These are phyloP conservation scores for Elachura formosa DNA, from an alignment of 2,113 vertebrate genomes.

Conservation along the genomic window DNA sequence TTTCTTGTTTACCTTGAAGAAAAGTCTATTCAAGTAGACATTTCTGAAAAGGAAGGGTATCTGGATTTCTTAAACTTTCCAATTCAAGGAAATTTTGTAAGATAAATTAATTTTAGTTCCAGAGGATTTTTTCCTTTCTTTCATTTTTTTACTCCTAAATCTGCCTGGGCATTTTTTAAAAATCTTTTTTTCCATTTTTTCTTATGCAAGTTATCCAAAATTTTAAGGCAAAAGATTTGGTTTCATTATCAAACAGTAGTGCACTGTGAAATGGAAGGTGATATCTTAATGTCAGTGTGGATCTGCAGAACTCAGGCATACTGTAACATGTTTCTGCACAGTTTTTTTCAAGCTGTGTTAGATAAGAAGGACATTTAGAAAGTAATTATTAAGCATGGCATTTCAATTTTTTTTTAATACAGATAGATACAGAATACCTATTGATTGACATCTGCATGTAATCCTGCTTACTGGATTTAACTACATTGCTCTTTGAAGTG, in stretches of 20 bases:
- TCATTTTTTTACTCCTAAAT: not conserved
- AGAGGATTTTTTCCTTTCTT: not conserved
- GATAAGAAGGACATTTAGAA: not conserved
- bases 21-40: not conserved
- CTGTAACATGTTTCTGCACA: not conserved
- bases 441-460: slow-evolving; percentile 38
- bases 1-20: not conserved
- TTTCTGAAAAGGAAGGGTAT: not conserved
- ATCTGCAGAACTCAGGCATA: not conserved
- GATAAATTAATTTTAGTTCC: not conserved
- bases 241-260: not conserved
- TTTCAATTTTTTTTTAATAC: not conserved
- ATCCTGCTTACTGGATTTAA: slow-evolving; percentile 41
- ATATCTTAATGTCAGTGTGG: not conserved
- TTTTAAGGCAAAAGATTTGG: not conserved
- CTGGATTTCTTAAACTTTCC: not conserved
- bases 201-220: not conserved
- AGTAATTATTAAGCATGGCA: not conserved
- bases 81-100: not conserved
- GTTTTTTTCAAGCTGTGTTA: not conserved
- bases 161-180: not conserved
- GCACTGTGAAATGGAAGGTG: not conserved
- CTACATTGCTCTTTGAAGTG: slow-evolving; percentile 31
- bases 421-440: not conserved
- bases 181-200: not conserved